Evolutionary conservation across 2,888 invertebrate genomes (phyloP), one percentile per base, ranked within the genome.

Genomic region (Petrolisthes cinctipes): DNA sequence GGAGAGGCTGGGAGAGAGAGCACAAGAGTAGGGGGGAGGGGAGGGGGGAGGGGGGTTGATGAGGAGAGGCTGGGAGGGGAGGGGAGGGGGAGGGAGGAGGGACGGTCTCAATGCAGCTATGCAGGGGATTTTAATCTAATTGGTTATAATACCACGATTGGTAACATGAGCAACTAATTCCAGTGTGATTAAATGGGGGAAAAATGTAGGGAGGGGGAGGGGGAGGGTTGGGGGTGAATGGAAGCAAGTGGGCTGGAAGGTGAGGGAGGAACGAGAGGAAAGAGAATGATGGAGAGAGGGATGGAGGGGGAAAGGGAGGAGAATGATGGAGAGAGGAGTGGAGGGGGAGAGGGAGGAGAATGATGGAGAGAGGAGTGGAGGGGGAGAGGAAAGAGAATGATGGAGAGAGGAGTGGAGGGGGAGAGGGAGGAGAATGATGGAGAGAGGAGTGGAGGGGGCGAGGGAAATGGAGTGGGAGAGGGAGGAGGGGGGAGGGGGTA

Each of bases 81-180:
- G 54, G 23, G 56, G 56, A 56, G 79, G 56, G 54, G 56, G 57
- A 53, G 57, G 56, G 79, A 79, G 56, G 54, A 56, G 61, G 6
- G 61, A 14, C 61, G 61, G 6, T 61, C 61, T 61, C 61, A 75
- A 83, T 83, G 75, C 83, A n/a, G 86, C 86, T 75, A 82, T 86
- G 86, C 86, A 81, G 53, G 86, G 85, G 86, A 86, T 86, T 86
- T 81, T 82, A 86, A 86, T 86, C 81, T 86, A 86, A 86, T 86
- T 86, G 86, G 86, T 86, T 51, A 86, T 86, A 86, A 86, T 86
- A 82, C 86, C 82, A 71, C 86, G 56, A 82, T 86, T 86, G 86
- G 86, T 71, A 86, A 86, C 86, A 86, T 86, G 86, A 86, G 86
- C 86, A 80, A 86, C 80, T 86, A 86, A 86, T 86, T 86, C 75